Evolutionary conservation across 2,888 invertebrate genomes (phyloP), one percentile per base, ranked within the genome.

Genomic region (Spialia ferax): DNA sequence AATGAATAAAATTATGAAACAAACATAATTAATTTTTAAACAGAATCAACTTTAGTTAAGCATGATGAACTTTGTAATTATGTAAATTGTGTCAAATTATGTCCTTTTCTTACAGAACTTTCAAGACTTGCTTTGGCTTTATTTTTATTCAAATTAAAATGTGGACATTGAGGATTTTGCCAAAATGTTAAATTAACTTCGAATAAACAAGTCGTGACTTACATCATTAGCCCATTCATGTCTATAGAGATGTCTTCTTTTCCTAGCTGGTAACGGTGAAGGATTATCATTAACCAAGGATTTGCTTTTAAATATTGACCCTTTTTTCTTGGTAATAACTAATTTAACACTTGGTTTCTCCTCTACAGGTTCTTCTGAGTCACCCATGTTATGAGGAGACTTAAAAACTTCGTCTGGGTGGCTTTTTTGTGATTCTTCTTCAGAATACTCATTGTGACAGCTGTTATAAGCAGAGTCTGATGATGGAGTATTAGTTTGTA

Each of bases 181-280:
- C 18, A 18, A 2, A 45, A 45, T 18, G 18, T 8, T 8, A 15
- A 0, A 42, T 15, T n/a, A n/a, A 42, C 8, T 45, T 45, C n/a
- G 1, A 45, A 45, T 7, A 45, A 8, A 45, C 10, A 45, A 7
- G 10, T 18, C 18, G 26, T 15, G 77, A 91, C 94, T 93, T 79
- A 94, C 96, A 80, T 97, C 96, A 82, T 97, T 97, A 73, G 96
- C 96, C 98, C 98, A 98, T 87, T 98, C 97, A 89, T 98, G 98
- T 85, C 96, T 97, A 83, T 98, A 98, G 38, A 98, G 88, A 68
- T 97, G 97, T 59, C 97, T 94, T 86, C 98, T 97, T 78, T 97
- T 95, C 71, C 95, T 90, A 65, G 95, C 96, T 20, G 94, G 94
- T 70, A 94, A 76, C 10, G 95, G 93, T 64, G 92, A 92, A 23